Evolutionary conservation across 2,888 invertebrate genomes (phyloP).

Genomic region (Boloria selene): DNA sequence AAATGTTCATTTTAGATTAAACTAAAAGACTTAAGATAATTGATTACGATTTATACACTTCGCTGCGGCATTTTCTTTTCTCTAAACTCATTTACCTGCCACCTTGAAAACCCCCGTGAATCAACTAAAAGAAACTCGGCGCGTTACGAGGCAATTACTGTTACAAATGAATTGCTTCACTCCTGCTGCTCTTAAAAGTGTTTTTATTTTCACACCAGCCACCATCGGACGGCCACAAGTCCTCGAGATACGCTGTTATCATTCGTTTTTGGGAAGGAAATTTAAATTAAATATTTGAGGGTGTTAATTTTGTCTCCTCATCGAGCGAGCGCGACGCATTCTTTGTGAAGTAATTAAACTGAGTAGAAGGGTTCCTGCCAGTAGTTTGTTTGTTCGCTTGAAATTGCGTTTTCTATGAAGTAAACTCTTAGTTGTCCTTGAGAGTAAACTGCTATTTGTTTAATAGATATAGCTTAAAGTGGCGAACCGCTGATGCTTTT

Average conservation of each 20-base stretch:
- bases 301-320: constrained; percentile 83
- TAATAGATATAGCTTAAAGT: constrained; percentile 46
- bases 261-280: constrained; percentile 77
- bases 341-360: constrained; percentile 83
- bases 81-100: constrained; percentile 63
- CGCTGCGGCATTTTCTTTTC: constrained; percentile 60
- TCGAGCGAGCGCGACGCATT: constrained; percentile 81
- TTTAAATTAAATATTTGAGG: constrained; percentile 83
- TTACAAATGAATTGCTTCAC: constrained; percentile 69
- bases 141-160: constrained; percentile 66
- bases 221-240: constrained; percentile 53
- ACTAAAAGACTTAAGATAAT: constrained; percentile 51
- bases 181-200: constrained; percentile 53
- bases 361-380: constrained; percentile 80
- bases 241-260: constrained; percentile 68
- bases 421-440: constrained; percentile 65
- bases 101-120: constrained; percentile 53
- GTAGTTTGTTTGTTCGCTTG: constrained; percentile 80
- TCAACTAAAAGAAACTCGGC: constrained; percentile 68
- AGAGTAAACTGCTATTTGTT: constrained; percentile 53
- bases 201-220: constrained; percentile 55
- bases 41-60: constrained; percentile 67
- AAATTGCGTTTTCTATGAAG: constrained; percentile 80
- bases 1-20: constrained; percentile 35
- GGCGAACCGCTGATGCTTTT: constrained; percentile 20